Percentiles rank a stretch among this genome's conserved stretches.
These are phyloP conservation scores for Bagarius yarrelli DNA, from an alignment of 2,113 vertebrate genomes.

Conservation along the genomic window DNA sequence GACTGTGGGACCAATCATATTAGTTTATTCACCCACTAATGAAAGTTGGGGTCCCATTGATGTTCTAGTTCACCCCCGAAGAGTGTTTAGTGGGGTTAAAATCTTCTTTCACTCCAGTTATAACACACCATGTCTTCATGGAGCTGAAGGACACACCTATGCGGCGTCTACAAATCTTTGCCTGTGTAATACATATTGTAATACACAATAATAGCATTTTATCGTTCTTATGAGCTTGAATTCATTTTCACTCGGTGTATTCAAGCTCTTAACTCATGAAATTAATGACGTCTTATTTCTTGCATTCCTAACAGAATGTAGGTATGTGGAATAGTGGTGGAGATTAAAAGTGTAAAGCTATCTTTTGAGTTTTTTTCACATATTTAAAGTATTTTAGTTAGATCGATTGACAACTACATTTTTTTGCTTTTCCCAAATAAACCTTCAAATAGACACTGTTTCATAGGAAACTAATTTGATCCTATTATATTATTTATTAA, in stretches of 20 bases:
- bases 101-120: no score
- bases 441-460: slow-evolving; percentile 7
- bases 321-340: not conserved
- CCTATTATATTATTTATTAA: slow-evolving; percentile 1
- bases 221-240: not conserved
- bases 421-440: not conserved
- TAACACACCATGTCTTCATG: no score
- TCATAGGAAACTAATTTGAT: not conserved
- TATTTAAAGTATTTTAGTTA: not conserved
- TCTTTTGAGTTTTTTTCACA: not conserved
- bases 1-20: no score
- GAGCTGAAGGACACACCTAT: no score
- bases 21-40: no score
- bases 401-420: not conserved
- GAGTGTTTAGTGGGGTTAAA: no score
- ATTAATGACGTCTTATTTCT: not conserved
- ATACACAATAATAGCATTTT: not conserved
- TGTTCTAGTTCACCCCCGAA: no score
- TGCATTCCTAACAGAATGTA: not conserved
- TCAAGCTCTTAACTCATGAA: not conserved
- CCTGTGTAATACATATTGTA: no score
- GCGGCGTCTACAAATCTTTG: no score
- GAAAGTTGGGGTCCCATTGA: no score
- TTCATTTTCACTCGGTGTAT: not conserved
- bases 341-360: not conserved